A percentile compares a stretch with the other conserved stretches of the same genome.
These are phyloP conservation scores for Octomys mimax DNA, from an alignment of 2,797 vertebrate species.

Conservation along the genomic window DNA sequence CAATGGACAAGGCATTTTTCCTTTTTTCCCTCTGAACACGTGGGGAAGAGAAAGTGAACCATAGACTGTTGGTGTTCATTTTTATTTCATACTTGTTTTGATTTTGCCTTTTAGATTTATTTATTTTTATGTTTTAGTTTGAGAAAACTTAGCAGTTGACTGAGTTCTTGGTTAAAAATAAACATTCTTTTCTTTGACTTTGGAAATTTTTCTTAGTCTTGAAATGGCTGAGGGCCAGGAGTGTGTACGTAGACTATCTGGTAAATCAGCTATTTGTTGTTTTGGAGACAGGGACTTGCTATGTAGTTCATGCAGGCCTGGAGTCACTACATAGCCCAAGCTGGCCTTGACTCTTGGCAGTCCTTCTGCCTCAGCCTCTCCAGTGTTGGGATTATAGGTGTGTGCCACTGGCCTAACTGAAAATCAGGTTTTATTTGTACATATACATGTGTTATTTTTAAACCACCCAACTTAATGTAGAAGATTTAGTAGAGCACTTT, in stretches of 20 bases:
- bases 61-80: background rate
- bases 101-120: constrained; percentile 29
- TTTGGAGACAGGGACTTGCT: background rate
- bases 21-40: background rate
- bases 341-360: background rate
- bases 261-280: background rate
- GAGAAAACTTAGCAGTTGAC: background rate
- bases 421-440: constrained; percentile 18
- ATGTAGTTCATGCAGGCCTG: background rate
- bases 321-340: background rate
- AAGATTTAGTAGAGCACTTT: background rate
- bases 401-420: background rate
- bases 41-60: background rate
- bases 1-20: background rate
- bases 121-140: background rate
- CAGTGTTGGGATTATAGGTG: background rate
- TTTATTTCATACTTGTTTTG: constrained; percentile 29
- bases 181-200: constrained; percentile 19
- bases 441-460: background rate
- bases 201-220: background rate
- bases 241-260: background rate
- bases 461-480: background rate
- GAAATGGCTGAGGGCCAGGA: background rate
- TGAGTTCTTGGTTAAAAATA: background rate
- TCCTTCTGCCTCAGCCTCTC: background rate